Conservation (phyloP, 2,888 invertebrate species). For the Macrosoma leucophasiata region DNA sequence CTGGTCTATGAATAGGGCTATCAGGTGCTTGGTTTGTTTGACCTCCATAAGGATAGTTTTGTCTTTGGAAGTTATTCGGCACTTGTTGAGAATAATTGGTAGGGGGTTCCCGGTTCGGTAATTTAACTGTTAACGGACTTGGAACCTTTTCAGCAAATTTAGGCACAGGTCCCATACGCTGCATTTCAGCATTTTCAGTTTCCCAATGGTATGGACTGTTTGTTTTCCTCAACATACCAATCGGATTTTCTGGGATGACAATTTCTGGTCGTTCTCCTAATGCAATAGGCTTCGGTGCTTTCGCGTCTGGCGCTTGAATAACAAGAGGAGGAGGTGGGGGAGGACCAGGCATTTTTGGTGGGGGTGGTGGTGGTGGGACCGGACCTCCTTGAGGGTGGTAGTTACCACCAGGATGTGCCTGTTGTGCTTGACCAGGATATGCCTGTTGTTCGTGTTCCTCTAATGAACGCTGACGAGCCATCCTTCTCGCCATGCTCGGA, state of each 20-base stretch:
- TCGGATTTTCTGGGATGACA: conserved; percentile 84
- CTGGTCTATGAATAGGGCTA: conserved; percentile 66
- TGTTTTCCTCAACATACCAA: conserved; percentile 80
- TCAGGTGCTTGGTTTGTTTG: conserved; percentile 52
- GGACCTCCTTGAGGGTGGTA: conserved; percentile 52
- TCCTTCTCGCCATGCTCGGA: conserved; percentile 90
- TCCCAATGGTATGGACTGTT: conserved; percentile 81
- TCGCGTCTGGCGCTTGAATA: conserved; percentile 61
- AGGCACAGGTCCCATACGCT: conserved; percentile 63
- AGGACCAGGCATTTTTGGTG: conserved; percentile 61
- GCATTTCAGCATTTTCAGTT: conserved; percentile 73
- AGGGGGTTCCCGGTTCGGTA: conserved; percentile 60
- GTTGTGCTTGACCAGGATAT: conserved; percentile 40
- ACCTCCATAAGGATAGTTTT: conserved; percentile 38
- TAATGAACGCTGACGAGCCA: conserved; percentile 78
- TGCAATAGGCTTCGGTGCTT: conserved; percentile 71
- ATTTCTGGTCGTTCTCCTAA: conserved; percentile 81
- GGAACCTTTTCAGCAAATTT: conserved; percentile 66
- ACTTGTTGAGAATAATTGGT: conserved; percentile 52
- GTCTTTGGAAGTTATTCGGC: conserved; percentile 44
- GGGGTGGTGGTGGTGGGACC: conserved; percentile 61
- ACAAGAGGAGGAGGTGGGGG: conserved; percentile 79
- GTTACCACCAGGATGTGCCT: conserved; percentile 31
- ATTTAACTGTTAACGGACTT: conserved; percentile 66
- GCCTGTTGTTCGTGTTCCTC: conserved; percentile 73